Conservation (phyloP, 1,140 invertebrate genomes). For the Drosophila simulans region DNA sequence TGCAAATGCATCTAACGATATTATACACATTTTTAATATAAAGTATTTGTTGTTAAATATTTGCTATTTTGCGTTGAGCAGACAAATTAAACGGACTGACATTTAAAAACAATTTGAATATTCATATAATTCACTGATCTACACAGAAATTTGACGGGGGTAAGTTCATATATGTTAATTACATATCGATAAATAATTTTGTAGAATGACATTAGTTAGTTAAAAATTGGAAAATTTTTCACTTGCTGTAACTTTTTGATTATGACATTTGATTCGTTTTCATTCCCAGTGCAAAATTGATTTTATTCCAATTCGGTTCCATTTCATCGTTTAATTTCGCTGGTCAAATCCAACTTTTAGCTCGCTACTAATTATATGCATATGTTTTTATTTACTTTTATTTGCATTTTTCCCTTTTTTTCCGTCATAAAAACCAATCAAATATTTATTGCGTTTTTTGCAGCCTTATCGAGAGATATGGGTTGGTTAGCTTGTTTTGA, state of each 20-base stretch:
- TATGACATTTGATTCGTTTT: too few species aligned
- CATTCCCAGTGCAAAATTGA: constrained; percentile 16
- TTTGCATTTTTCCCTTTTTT: constrained; percentile 27
- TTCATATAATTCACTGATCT: neutral
- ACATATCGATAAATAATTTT: neutral
- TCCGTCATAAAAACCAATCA: constrained; percentile 37
- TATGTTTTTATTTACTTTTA: constrained; percentile 51
- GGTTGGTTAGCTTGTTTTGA: constrained; percentile 50
- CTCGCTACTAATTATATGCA: constrained; percentile 53
- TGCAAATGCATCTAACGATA: neutral
- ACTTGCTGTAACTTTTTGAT: too few species aligned
- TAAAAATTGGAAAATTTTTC: neutral
- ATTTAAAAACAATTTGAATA: neutral
- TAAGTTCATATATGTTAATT: neutral
- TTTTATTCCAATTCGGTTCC: constrained; percentile 44
- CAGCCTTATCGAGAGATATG: neutral
- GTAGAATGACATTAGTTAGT: too few species aligned
- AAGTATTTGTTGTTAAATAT: neutral
- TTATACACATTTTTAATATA: neutral
- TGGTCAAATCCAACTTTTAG: constrained; percentile 42
- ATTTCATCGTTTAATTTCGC: constrained; percentile 24
- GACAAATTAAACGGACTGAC: neutral
- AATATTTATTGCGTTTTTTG: constrained; percentile 53
- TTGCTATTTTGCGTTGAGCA: neutral
- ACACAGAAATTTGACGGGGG: neutral